Percentiles rank a stretch among this genome's conserved stretches.
phyloP scores from a whole-genome alignment of 2,797 vertebrate genomes.

The Molossus molossus region DNA sequence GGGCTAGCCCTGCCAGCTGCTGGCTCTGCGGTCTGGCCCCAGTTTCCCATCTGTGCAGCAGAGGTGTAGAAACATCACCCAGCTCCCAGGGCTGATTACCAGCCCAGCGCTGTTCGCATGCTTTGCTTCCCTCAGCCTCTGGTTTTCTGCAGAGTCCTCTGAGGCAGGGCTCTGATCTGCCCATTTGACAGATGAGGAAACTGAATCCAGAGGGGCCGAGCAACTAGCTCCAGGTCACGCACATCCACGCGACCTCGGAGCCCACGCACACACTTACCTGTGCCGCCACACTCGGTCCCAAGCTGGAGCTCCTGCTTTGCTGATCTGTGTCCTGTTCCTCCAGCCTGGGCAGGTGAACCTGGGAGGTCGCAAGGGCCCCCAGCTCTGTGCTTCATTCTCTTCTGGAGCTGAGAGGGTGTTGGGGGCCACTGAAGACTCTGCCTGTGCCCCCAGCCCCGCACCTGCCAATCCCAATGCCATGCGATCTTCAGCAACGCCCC shows the following conservation, averaged over 20 bases:
- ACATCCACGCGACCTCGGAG: background rate
- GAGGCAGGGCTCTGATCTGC: background rate
- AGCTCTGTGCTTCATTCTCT: background rate
- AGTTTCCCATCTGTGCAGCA: background rate
- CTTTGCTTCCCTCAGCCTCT: background rate
- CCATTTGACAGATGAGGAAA: background rate
- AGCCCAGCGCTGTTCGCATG: background rate
- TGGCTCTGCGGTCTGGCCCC: background rate
- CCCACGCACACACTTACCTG: accelerated
- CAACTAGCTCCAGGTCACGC: background rate
- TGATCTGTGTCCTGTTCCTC: accelerated
- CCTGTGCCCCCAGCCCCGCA: background rate
- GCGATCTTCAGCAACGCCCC: background rate
- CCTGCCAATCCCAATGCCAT: background rate
- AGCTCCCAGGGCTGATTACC: background rate
- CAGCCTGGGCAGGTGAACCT: background rate
- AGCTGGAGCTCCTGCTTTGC: accelerated
- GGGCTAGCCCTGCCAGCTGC: background rate
- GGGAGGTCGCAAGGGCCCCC: background rate
- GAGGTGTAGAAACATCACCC: background rate
- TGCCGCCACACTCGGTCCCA: accelerated
- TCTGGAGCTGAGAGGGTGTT: background rate
- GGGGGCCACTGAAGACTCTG: background rate
- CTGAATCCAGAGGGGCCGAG: background rate
- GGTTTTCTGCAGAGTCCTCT: background rate